Base-by-base conservation (phyloP, 2,888 invertebrate species). In the Synergus umbraculus region DNA sequence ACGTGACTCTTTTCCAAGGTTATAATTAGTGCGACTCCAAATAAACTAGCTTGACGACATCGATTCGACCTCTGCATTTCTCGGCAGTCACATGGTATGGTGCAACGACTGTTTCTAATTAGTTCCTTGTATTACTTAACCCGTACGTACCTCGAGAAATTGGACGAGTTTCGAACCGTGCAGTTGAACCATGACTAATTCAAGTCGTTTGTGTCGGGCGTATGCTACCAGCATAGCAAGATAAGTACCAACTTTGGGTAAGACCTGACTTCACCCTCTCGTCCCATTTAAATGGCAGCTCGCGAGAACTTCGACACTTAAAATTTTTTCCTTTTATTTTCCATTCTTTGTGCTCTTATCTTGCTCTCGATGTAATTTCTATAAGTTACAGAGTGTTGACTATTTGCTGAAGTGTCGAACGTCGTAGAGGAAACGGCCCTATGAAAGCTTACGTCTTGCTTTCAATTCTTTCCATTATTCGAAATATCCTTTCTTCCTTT, bases 31-130 rank as follows among this genome's bases (percentile, higher is more conserved):
- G 69, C 37, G 54, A 73, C 69, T 73, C 15, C 29, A 73, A 73
- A 73, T 73, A 73, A 73, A 73, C 18, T 54, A n/a, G n/a, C 37
- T 37, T 73, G 73, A 73, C 54, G 82, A 78, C 78, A 83, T 79
- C 73, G 82, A 80, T 79, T 81, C 76, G 73, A 77, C 66, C 76
- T 76, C 65, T 37, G 77, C 66, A 78, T 82, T 82, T 60, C 77
- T 78, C 54, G 65, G 46, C 77, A 76, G 78, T 65, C 80, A 82
- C 84, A 81, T 83, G 82, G 82, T 85, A 81, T 81, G 81, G 54
- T 73, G 82, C 84, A 85, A 86, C 85, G 86, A 88, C 86, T 88
- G 89, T 89, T 89, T 82, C 86, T 89, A 88, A 90, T 89, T 90
- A 89, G 87, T 89, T 87, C 85, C 86, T 86, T 86, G 87, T 86